Base-by-base conservation (phyloP, 2,113 vertebrate genomes). In the Mesembrinibis cayennensis region DNA sequence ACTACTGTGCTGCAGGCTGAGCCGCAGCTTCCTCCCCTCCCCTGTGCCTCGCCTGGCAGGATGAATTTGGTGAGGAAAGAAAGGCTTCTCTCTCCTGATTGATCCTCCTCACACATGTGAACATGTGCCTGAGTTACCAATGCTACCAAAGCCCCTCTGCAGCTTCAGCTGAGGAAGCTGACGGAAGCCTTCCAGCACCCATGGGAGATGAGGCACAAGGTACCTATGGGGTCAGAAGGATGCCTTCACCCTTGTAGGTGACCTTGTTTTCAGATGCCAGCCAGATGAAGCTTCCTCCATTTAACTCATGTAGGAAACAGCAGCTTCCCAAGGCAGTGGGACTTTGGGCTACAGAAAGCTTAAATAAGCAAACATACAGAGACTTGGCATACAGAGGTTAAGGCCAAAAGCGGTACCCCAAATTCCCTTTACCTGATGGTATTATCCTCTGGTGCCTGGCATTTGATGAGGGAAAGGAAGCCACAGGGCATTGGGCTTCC, bases 1-100 rank as follows among this genome's bases (percentile, higher is more conserved):
- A 3, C 18, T 17, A 13, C 40, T 18, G 16, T 1, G 3, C 23
- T 26, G n/a, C 27, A 25, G 0, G 0, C 49, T 11, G 50, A 77
- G 16, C 62, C 52, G 63, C n/a, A 38, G 8, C 56, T 50, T 76
- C 42, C 17, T 20, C 27, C 23, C 14, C 18, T 26, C 11, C n/a
- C 44, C 53, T 30, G 13, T 26, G 25, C 50, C 44, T 71, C 11
- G 1, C n/a, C n/a, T 47, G 40, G 22, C 9, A 70, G 65, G 34
- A 17, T 32, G 36, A 63, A 52, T 69, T 20, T 44, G 27, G 32
- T 50, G 55, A 50, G 38, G 17, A 27, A 65, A n/a, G 16, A 27
- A 71, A 58, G 15, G 11, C 9, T 44, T 36, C 19, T 34, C 16
- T 61, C 11, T 78, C 29, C 45, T 42, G 45, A 25, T 47, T 42